Evolutionary conservation across 2,113 vertebrate species (phyloP).

Genomic region (Neodon shergylaensis): DNA sequence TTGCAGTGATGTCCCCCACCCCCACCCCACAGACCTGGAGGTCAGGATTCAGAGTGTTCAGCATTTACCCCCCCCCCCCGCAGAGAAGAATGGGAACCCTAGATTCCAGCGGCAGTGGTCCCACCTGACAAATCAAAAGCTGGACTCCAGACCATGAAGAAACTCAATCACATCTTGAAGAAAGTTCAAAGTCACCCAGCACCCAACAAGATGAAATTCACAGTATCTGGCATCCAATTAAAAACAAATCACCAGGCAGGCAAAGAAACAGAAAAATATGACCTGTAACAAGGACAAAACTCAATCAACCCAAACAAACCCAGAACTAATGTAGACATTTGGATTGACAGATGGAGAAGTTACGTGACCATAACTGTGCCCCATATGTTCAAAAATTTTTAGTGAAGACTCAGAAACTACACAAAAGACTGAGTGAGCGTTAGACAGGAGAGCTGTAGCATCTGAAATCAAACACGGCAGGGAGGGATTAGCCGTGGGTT

Average conservation of each 20-base stretch:
- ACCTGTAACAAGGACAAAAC: not conserved
- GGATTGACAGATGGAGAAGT: not conserved
- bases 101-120: not conserved
- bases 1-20: accelerated
- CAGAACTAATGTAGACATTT: not conserved
- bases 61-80: not conserved
- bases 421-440: not conserved
- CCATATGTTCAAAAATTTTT: not conserved
- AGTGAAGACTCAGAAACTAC: not conserved
- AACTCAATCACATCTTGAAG: not conserved
- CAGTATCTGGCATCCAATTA: not conserved
- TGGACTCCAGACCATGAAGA: not conserved
- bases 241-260: not conserved
- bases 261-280: not conserved
- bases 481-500: not conserved
- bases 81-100: accelerated
- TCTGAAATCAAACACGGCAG: not conserved
- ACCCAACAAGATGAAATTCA: not conserved
- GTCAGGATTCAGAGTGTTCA: accelerated
- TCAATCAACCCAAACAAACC: not conserved
- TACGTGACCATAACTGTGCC: not conserved
- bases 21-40: accelerated
- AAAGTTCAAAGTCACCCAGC: not conserved
- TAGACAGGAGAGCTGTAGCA: not conserved
- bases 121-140: not conserved